Percentiles rank a stretch among this genome's conserved stretches.
Conservation (phyloP, 2,113 vertebrate genomes). For the Hemicordylus capensis region DNA sequence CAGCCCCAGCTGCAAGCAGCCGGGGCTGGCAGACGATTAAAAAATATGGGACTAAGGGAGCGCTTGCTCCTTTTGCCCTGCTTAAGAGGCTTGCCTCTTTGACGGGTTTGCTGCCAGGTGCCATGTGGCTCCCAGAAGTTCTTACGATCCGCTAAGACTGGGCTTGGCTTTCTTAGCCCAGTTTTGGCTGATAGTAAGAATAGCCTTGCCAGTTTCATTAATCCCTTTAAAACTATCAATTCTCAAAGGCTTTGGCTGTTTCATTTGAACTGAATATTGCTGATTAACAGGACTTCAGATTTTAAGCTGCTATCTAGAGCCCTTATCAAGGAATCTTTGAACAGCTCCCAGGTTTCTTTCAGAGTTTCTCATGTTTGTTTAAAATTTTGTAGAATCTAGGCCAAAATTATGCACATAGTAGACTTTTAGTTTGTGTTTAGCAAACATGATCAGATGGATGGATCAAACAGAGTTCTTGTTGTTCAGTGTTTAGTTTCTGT, state of each 20-base stretch:
- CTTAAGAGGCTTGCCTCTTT: no score
- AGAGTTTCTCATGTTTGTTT: not conserved
- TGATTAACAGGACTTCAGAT: not conserved
- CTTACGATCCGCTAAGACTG: no score
- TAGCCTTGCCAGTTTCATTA: not conserved
- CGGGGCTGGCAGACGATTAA: no score
- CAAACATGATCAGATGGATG: not conserved
- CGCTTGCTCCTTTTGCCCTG: no score
- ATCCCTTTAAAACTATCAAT: not conserved
- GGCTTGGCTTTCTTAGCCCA: no score
- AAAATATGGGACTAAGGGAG: no score
- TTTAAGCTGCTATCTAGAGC: not conserved
- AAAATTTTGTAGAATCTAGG: not conserved
- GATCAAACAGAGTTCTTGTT: not conserved
- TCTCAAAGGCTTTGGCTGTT: not conserved
- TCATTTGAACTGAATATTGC: not conserved
- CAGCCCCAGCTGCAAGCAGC: no score
- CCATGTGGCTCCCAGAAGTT: no score
- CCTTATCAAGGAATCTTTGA: not conserved
- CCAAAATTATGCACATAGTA: not conserved
- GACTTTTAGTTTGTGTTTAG: not conserved
- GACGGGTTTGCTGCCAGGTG: no score
- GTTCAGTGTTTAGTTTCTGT: not conserved
- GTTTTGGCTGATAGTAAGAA: no score
- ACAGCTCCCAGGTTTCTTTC: not conserved